A percentile compares a stretch with the other conserved stretches of the same genome.
phyloP scores from a whole-genome alignment of 2,888 invertebrate genomes.

The Calephelis perditalis region DNA sequence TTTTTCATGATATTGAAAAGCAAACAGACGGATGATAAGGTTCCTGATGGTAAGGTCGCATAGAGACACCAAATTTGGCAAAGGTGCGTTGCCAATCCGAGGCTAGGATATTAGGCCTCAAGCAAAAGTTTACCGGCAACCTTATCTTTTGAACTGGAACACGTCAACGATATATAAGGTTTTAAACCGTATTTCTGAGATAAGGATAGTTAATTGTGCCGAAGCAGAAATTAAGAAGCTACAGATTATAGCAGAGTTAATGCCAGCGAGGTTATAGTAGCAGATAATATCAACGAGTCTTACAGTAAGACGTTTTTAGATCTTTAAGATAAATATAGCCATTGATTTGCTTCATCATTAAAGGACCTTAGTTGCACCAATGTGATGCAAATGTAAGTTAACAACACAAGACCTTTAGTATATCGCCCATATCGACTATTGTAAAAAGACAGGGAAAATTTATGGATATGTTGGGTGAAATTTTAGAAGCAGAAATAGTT shows the following conservation, averaged over 20 bases:
- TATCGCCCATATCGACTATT: slow-evolving; percentile 27
- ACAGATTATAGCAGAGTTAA: not conserved
- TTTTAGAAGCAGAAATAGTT: slow-evolving; percentile 30
- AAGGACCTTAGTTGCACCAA: not conserved
- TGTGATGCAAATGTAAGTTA: not conserved
- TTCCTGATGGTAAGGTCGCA: too few species aligned
- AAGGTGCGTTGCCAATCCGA: too few species aligned
- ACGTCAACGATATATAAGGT: too few species aligned
- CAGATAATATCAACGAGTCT: not conserved
- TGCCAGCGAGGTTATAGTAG: not conserved
- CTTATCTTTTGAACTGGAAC: too few species aligned
- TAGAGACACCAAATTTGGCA: too few species aligned
- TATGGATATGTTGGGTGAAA: slow-evolving; percentile 30
- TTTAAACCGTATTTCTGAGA: not conserved
- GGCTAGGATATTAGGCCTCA: too few species aligned
- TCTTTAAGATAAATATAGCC: not conserved
- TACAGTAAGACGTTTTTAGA: not conserved
- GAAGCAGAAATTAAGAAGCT: not conserved
- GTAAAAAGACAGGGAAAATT: slow-evolving; percentile 27
- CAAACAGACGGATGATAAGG: too few species aligned
- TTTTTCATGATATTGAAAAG: too few species aligned
- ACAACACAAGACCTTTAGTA: not conserved
- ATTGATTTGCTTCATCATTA: not conserved
- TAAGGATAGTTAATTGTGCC: not conserved
- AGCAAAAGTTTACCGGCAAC: too few species aligned